Percentiles rank a stretch among this genome's conserved stretches.
These are phyloP conservation scores for Phacellophora camtschatica DNA, from an alignment of 30 jellyfish, hydroid and myxozoan species.

Conservation along the genomic window DNA sequence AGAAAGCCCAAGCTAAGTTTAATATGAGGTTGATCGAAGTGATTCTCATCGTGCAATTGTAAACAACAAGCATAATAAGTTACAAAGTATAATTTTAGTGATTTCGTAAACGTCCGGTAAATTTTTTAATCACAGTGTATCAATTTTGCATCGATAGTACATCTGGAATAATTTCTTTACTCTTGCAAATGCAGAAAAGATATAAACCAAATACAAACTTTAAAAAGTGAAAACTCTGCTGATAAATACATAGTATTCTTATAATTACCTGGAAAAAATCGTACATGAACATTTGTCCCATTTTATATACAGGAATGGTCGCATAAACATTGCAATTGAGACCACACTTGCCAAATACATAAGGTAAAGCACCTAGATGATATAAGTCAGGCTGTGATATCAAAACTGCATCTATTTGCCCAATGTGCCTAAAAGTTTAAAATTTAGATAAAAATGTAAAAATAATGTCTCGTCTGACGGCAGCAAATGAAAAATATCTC, in stretches of 20 bases:
- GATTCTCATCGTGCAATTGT: too few relatives aligned
- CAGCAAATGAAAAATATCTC: background rate
- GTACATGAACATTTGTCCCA: conserved; percentile 98
- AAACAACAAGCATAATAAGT: too few relatives aligned
- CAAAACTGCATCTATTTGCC: conserved; percentile 92
- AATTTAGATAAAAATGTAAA: background rate
- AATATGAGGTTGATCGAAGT: too few relatives aligned
- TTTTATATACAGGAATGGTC: conserved; percentile 94
- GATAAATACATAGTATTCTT: background rate
- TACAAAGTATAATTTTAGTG: too few relatives aligned
- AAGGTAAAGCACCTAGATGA: conserved; percentile 98
- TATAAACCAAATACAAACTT: too few relatives aligned
- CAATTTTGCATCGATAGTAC: too few relatives aligned
- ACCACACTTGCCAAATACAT: conserved; percentile 90
- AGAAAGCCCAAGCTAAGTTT: too few relatives aligned
- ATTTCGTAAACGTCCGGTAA: too few relatives aligned
- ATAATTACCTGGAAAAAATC: conserved; percentile 88
- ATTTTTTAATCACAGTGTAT: too few relatives aligned
- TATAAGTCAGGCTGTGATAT: conserved; percentile 92
- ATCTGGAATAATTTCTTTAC: too few relatives aligned
- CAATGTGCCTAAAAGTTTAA: conserved; percentile 54
- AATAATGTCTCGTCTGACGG: background rate
- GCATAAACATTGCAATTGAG: conserved; percentile 93
- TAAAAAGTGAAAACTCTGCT: background rate
- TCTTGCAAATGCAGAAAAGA: too few relatives aligned